Evolutionary conservation across 1,140 invertebrate species (phyloP).

Genomic region (Tetraneura akinire): DNA sequence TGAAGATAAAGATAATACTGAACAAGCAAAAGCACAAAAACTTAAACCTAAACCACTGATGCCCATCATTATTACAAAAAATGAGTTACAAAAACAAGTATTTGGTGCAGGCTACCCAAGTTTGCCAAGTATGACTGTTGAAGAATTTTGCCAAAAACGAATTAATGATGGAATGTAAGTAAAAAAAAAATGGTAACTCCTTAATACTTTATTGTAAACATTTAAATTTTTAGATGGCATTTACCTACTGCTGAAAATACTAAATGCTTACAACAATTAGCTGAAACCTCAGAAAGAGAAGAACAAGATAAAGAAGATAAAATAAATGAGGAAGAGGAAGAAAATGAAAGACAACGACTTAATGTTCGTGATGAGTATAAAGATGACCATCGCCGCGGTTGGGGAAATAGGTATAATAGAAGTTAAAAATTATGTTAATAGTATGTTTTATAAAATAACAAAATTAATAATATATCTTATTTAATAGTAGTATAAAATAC

Average conservation of each 20-base stretch:
- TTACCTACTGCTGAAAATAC: constrained; percentile 56
- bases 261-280: constrained; percentile 56
- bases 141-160: constrained; percentile 93
- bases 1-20: constrained; percentile 64
- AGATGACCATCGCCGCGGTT: constrained; percentile 83
- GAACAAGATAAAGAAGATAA: constrained; percentile 64
- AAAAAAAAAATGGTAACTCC: constrained; percentile 14
- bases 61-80: constrained; percentile 90
- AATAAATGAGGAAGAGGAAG: constrained; percentile 67
- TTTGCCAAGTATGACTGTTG: constrained; percentile 85
- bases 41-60: constrained; percentile 64
- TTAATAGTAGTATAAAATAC: too few species aligned
- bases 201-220: not conserved
- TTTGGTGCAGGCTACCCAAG: constrained; percentile 94
- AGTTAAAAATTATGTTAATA: constrained; percentile 64
- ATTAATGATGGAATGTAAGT: constrained; percentile 76
- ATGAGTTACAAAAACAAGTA: constrained; percentile 87
- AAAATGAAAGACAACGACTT: constrained; percentile 74
- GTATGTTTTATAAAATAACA: not conserved
- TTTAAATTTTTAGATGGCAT: constrained; percentile 56
- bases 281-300: constrained; percentile 58
- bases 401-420: constrained; percentile 84
- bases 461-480: too few species aligned
- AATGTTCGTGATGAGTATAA: constrained; percentile 89
- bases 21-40: constrained; percentile 54